Base-by-base conservation (phyloP, 2,888 invertebrate genomes). In the Chrysolina haemoptera region DNA sequence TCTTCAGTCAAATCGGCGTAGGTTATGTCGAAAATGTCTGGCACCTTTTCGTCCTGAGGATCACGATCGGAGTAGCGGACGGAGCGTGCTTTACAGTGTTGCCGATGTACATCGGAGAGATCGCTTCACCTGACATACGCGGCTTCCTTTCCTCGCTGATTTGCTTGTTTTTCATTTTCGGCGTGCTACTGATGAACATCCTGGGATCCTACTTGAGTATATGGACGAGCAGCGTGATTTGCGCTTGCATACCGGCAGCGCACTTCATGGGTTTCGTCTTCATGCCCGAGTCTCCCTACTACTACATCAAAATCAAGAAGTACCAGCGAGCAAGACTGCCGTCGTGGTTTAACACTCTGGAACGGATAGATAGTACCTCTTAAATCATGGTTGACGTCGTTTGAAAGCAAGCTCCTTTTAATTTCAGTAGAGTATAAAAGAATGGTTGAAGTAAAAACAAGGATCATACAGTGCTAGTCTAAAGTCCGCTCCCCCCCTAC, bases 81-180 rank as follows among this genome's bases (percentile, higher is more conserved):
- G 88, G 87, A 1, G 77, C 85, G 0, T 80, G 82, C 0, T 87
- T 86, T 77, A 87, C 87, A 10, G 89, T 89, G 0, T 88, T 89
- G 0, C 91, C 92, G 0, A 89, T 92, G 81, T 93, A 92, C 82
- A 87, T 92, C n/a, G 90, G 90, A 0, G 93, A 92, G 85, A 91
- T 91, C 48, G 89, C 92, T 0, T 90, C 91, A 65, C 89, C 90
- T 53, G 88, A 89, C 18, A 88, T 91, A 14, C 85, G 92, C 40
- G 92, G 92, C 55, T 89, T 91, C 68, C 89, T 93, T 70, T 92
- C 92, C n/a, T 90, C 91, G 27, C 90, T 91, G 78, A 90, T 91
- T 80, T 90, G 92, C 20, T 87, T 91, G 77, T 90, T 83, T 8
- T 89, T 90, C 79, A 89, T 89, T 63, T 86, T 90, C 82, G 92